Evolutionary conservation across 2,888 invertebrate species (phyloP).

Genomic region (Apocheima hispidaria): DNA sequence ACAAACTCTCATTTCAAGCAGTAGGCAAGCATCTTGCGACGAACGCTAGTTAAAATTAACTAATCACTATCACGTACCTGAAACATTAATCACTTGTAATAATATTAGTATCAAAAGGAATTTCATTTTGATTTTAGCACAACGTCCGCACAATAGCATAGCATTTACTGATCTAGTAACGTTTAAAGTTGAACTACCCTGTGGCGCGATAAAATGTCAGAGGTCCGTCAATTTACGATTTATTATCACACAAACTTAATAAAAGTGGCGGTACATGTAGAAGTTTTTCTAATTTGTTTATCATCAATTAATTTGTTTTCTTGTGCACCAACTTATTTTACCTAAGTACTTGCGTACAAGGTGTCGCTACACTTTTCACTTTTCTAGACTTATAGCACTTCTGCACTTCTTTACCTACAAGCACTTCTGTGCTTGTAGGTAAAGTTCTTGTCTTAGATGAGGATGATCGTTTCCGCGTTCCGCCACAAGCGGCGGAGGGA

Average conservation of each 20-base stretch:
- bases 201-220: conserved; percentile 51
- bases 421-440: too few species aligned
- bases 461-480: too few species aligned
- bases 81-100: conserved; percentile 1
- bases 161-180: conserved; percentile 16
- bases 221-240: conserved; percentile 51
- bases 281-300: conserved; percentile 17
- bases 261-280: conserved; percentile 9
- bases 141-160: conserved; percentile 3
- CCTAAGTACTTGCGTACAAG: background rate
- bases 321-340: background rate
- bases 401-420: too few species aligned
- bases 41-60: too few species aligned
- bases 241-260: conserved; percentile 1
- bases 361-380: too few species aligned
- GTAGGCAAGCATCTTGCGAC: too few species aligned
- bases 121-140: conserved; percentile 13
- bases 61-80: background rate
- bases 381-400: too few species aligned
- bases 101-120: background rate
- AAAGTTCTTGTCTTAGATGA: too few species aligned
- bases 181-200: conserved; percentile 53
- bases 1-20: too few species aligned
- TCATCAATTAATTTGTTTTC: background rate
- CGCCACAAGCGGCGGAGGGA: too few species aligned